Conservation (phyloP, 2,888 invertebrate genomes). For the Ditula angustiorana region DNA sequence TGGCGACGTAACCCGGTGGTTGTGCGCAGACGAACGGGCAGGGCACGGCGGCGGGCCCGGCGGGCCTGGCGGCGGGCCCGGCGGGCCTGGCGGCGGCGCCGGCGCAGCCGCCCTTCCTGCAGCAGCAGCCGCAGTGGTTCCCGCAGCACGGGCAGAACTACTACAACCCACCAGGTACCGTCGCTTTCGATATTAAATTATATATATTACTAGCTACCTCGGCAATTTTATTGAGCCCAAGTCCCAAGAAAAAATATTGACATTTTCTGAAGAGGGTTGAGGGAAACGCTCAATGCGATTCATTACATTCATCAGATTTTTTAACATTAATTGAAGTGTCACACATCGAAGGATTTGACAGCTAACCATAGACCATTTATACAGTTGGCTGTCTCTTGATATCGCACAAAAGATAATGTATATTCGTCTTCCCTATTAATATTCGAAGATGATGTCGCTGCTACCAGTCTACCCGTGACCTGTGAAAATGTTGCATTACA, state of each 20-base stretch:
- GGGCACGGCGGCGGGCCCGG: slow-evolving; percentile 65
- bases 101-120: slow-evolving; percentile 80
- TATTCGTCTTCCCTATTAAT: background rate
- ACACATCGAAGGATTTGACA: background rate
- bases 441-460: background rate
- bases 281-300: no score
- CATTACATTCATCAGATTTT: no score
- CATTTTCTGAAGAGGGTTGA: no score
- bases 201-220: no score
- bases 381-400: no score
- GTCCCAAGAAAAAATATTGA: no score
- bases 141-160: slow-evolving; percentile 80
- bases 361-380: background rate
- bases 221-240: no score
- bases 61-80: slow-evolving; percentile 63
- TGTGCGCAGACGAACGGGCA: slow-evolving; percentile 65
- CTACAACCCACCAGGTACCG: slow-evolving; percentile 74
- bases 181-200: no score
- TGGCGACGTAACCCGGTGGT: slow-evolving; percentile 24
- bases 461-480: background rate
- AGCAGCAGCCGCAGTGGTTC: slow-evolving; percentile 87
- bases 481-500: background rate
- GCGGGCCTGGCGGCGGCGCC: slow-evolving; percentile 75
- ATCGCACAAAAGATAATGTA: background rate
- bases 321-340: background rate